Evolutionary conservation across 2,888 invertebrate species (phyloP).

Genomic region (Dolichopus griseipennis): DNA sequence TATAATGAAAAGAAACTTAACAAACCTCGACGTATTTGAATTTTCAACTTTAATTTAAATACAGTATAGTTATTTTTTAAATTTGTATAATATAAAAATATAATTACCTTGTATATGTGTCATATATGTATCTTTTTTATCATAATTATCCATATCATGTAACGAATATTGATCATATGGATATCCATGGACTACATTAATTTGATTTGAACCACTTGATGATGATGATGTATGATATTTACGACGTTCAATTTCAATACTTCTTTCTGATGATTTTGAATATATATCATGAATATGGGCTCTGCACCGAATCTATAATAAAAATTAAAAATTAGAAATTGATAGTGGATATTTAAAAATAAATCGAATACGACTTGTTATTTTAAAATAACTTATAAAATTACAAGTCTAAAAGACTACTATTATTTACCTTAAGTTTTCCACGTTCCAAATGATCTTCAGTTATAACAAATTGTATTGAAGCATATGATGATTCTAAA

Average conservation of each 20-base stretch:
- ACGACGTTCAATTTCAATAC: conserved; percentile 51
- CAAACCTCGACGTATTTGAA: no score
- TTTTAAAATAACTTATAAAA: no score
- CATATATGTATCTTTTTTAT: conserved; percentile 38
- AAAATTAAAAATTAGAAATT: no score
- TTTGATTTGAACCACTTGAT: conserved; percentile 27
- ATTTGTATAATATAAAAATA: no score
- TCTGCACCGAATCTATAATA: conserved; percentile 51
- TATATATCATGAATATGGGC: conserved; percentile 58
- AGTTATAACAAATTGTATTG: conserved; percentile 47
- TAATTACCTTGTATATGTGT: conserved; percentile 41
- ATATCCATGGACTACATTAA: conserved; percentile 32
- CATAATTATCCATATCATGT: conserved; percentile 36
- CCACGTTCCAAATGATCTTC: conserved; percentile 47
- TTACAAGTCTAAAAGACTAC: no score
- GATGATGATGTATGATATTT: conserved; percentile 23
- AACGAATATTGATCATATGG: conserved; percentile 39
- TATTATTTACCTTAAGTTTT: conserved; percentile 48
- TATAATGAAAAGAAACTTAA: no score
- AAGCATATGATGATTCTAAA: conserved; percentile 46
- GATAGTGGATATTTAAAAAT: no score
- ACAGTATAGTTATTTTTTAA: no score
- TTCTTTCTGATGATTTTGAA: conserved; percentile 58
- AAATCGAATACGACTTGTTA: no score
- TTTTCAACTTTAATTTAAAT: no score